Evolutionary conservation across 2,797 vertebrate genomes (phyloP).

Genomic region (Anguilla megastoma): DNA sequence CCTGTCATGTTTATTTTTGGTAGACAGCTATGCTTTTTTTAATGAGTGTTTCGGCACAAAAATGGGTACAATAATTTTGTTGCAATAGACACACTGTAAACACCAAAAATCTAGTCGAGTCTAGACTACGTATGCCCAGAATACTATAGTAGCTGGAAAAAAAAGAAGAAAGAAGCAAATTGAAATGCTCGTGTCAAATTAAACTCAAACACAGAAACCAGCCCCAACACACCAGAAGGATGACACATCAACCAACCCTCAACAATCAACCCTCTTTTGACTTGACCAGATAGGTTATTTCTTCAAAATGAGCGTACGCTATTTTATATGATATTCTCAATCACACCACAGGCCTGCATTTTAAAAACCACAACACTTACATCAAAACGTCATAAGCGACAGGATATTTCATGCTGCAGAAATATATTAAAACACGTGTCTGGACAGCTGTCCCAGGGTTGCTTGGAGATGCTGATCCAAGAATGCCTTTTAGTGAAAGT

Average conservation of each 20-base stretch:
- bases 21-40: conserved; percentile 10
- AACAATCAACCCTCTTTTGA: not conserved
- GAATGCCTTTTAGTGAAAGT: conserved; percentile 29
- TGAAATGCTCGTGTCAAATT: not conserved
- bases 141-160: not conserved
- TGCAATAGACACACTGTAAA: not conserved
- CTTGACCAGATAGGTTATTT: not conserved
- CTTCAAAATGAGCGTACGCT: not conserved
- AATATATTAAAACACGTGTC: not conserved
- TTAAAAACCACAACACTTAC: not conserved
- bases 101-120: not conserved
- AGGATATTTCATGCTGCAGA: not conserved
- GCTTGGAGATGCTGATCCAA: conserved; percentile 12
- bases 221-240: not conserved
- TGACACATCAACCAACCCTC: not conserved
- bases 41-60: conserved; percentile 38
- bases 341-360: not conserved
- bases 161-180: not conserved
- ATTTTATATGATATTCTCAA: too few relatives aligned
- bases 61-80: not conserved
- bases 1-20: conserved; percentile 10
- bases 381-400: not conserved
- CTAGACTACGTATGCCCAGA: not conserved
- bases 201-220: not conserved
- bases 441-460: not conserved